Evolutionary conservation across 2,888 invertebrate genomes (phyloP).

Genomic region (Clistopyga incitator): DNA sequence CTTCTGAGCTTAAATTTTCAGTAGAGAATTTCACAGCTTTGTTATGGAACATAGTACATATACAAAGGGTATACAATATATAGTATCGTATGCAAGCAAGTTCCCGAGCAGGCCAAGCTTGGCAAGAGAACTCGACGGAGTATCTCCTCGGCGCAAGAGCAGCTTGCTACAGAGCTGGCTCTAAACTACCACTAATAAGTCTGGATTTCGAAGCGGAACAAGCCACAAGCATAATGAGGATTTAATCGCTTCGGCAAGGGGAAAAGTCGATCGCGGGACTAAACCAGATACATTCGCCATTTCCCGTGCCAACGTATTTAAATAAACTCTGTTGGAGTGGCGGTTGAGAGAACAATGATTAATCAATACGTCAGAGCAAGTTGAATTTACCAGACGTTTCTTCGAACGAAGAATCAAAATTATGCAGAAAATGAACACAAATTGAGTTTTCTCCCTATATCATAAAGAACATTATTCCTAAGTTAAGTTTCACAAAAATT

Average conservation of each 20-base stretch:
- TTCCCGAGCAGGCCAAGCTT: conserved; percentile 33
- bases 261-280: conserved; percentile 45
- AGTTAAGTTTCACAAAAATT: too few relatives aligned
- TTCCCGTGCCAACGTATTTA: conserved; percentile 52
- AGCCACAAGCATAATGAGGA: conserved; percentile 73
- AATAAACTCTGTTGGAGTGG: conserved; percentile 30
- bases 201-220: conserved; percentile 72
- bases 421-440: background rate
- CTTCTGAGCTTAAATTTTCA: conserved; percentile 17
- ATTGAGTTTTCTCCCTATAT: too few relatives aligned
- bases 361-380: background rate
- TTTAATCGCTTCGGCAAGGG: conserved; percentile 71
- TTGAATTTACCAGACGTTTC: background rate
- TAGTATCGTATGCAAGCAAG: conserved; percentile 15
- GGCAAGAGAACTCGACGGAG: conserved; percentile 34
- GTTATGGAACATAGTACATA: conserved; percentile 21
- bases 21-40: conserved; percentile 12
- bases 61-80: conserved; percentile 23
- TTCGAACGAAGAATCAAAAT: background rate
- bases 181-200: conserved; percentile 68
- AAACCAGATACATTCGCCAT: conserved; percentile 36
- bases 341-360: background rate
- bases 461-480: too few relatives aligned
- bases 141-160: conserved; percentile 35
- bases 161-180: conserved; percentile 21